Percentiles rank a stretch among this genome's conserved stretches.
phyloP scores from a whole-genome alignment of 2,888 invertebrate genomes.

The Acronicta leporina region DNA sequence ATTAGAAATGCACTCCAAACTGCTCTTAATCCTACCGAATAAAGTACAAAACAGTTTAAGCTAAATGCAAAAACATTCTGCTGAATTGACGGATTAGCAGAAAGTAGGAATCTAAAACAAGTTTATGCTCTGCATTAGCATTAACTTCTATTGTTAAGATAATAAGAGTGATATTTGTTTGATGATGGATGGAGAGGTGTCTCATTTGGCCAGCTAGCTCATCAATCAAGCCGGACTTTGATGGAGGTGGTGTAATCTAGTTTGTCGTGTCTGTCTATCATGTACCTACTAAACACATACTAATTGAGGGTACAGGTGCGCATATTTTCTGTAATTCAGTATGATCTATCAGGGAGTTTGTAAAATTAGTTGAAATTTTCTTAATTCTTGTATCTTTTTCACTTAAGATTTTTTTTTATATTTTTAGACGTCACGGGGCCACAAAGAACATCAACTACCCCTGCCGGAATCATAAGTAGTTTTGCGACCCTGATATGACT shows the following conservation, averaged over 20 bases:
- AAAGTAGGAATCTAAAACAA: conserved; percentile 59
- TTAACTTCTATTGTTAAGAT: conserved; percentile 12
- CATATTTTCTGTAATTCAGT: conserved; percentile 7
- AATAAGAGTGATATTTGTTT: conserved; percentile 48
- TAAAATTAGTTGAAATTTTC: not conserved
- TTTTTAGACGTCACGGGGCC: too few species aligned
- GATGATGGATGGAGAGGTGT: conserved; percentile 25
- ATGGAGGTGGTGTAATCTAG: conserved; percentile 82
- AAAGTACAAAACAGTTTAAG: conserved; percentile 42
- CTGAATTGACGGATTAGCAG: conserved; percentile 67
- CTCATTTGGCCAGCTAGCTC: conserved; percentile 74
- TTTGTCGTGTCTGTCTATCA: conserved; percentile 77
- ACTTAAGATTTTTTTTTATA: too few species aligned
- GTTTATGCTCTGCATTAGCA: conserved; percentile 32
- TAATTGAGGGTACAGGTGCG: conserved; percentile 75
- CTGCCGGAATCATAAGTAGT: too few species aligned
- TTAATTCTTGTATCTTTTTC: too few species aligned
- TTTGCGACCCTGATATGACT: too few species aligned
- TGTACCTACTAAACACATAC: conserved; percentile 70
- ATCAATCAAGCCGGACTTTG: conserved; percentile 82
- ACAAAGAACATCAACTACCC: too few species aligned
- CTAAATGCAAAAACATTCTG: conserved; percentile 31
- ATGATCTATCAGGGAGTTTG: conserved; percentile 8
- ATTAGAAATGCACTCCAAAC: not conserved
- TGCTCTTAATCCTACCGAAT: conserved; percentile 11